A percentile compares a stretch with the other conserved stretches of the same genome.
These are phyloP conservation scores for Bombus impatiens DNA, from an alignment of 1,140 invertebrate genomes.

Conservation along the genomic window DNA sequence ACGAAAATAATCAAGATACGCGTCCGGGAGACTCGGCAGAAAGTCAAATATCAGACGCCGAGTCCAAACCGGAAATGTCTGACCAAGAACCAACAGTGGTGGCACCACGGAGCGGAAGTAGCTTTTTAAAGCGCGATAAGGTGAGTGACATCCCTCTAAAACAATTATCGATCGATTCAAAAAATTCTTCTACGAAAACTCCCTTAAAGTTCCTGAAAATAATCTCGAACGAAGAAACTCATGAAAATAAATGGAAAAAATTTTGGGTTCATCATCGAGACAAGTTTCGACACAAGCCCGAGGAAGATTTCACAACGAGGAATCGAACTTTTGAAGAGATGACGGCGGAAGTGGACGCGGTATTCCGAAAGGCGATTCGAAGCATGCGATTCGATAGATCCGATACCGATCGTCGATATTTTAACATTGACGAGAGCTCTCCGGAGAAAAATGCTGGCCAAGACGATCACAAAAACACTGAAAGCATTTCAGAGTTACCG, in stretches of 20 bases:
- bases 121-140: constrained; percentile 2
- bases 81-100: not conserved
- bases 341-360: not conserved
- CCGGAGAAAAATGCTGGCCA: no score
- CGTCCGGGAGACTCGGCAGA: no score
- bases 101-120: not conserved
- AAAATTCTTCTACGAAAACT: not conserved
- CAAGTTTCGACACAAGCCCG: constrained; percentile 3
- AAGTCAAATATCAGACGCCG: not conserved
- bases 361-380: constrained; percentile 1
- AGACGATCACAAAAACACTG: no score
- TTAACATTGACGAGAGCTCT: not conserved
- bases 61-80: no score
- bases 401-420: not conserved
- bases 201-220: not conserved
- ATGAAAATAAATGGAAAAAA: constrained; percentile 34
- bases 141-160: not conserved
- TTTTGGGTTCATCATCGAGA: constrained; percentile 10
- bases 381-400: not conserved
- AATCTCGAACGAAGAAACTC: not conserved
- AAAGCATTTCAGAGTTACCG: not conserved
- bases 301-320: not conserved
- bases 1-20: not conserved
- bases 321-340: not conserved
- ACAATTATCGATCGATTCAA: not conserved